Base-by-base conservation (phyloP, 2,113 vertebrate species). In the Elgaria multicarinata region DNA sequence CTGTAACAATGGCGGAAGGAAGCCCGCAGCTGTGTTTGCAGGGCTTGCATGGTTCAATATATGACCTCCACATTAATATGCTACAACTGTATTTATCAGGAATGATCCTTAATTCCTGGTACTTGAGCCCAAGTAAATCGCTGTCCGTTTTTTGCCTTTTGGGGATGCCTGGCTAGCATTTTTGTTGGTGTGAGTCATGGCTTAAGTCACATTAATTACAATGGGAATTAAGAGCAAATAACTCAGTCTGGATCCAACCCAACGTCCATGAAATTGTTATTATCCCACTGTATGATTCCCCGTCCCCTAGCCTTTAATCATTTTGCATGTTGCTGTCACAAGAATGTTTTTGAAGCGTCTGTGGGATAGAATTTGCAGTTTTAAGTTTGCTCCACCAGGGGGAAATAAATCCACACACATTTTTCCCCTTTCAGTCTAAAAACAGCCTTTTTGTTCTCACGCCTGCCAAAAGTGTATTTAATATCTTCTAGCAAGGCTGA, bases 371-470 rank as follows among this genome's bases (percentile, higher is more conserved):
- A 83, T 6, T 20, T 83, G 44, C 81, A 90, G 46, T 89, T 90
- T 87, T 50, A 66, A 33, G 44, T 0, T 36, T 16, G 72, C 26
- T 90, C 95, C 95, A 95, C 92, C 86, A 95, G 95, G 89, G 93
- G 94, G 94, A 90, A 91, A 85, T 85, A 93, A 71, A 83, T 31
- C 24, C 82, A 39, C 55, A 76, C 24, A 10, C 14, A 75, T 44
- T 89, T 74, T 18, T 26, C 18, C 4, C 36, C 7, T 64, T 13
- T 50, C 71, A 33, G 4, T 18, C 6, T 39, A 22, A 75, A 66
- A 66, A 66, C 58, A n/a, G 39, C 6, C 1, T 71, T 87, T 36
- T 36, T 6, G 28, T 87, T 31, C 22, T 31, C 50, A 72, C 13
- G 44, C 42, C 8, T n/a, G 18, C 9, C 33, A 39, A 24, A 67